These are phyloP conservation scores for Desmophyllum pertusum DNA, from an alignment of 92 coral and sea anemone species.

Conservation along the genomic window DNA sequence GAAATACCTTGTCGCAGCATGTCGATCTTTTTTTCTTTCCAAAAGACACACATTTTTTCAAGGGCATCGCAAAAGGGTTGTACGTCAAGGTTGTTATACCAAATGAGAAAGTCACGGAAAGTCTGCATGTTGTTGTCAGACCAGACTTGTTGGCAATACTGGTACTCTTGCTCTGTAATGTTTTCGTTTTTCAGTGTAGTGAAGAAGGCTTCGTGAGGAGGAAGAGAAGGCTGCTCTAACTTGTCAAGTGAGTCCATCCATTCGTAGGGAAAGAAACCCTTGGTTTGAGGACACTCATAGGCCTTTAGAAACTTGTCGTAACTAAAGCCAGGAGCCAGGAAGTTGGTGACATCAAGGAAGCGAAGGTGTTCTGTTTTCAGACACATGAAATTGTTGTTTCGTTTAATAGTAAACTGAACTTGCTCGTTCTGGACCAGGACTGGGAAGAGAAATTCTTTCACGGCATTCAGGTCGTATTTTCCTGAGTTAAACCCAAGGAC, in stretches of 20 bases:
- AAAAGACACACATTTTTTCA: neutral
- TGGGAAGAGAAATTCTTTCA: constrained; percentile 26
- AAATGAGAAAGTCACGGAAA: neutral
- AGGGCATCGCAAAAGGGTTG: neutral
- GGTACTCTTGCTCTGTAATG: neutral
- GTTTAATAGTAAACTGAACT: constrained; percentile 52
- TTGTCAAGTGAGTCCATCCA: neutral
- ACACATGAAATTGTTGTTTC: constrained; percentile 54
- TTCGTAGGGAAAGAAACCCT: no score
- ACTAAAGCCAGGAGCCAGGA: neutral
- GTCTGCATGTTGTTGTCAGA: neutral
- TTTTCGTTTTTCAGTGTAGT: neutral
- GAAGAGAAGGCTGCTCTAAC: neutral
- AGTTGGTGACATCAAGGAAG: constrained; percentile 44
- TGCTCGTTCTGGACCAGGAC: constrained; percentile 11
- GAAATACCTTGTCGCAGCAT: constrained; percentile 36
- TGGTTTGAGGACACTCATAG: no score
- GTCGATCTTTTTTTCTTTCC: neutral
- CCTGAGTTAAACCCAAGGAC: constrained; percentile 25
- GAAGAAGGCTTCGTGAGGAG: neutral
- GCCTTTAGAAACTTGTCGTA: neutral
- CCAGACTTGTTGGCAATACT: neutral
- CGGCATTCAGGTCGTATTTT: neutral
- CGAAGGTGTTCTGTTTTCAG: constrained; percentile 43
- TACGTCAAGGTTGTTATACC: no score